Evolutionary conservation across 1,140 invertebrate genomes (phyloP).

Genomic region (Heterodera carotae): DNA sequence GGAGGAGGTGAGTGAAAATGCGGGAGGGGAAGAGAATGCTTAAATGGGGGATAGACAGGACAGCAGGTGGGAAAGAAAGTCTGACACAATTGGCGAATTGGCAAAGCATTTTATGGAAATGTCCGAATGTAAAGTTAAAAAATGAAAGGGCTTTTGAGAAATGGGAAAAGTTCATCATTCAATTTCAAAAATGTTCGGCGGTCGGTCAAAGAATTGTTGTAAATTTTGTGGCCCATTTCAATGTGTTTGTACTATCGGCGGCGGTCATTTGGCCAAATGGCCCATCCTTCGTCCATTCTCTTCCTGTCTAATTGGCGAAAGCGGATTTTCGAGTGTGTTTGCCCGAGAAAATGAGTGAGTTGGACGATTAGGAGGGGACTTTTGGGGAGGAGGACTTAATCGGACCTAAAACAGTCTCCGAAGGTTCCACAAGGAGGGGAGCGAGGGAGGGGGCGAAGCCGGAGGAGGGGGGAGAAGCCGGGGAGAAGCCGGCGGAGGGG

Average conservation of each 20-base stretch:
- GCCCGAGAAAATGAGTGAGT: background rate
- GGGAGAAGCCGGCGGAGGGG: too few species aligned
- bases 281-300: background rate
- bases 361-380: background rate
- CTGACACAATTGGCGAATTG: too few species aligned
- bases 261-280: background rate
- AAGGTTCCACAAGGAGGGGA: background rate
- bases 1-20: too few species aligned
- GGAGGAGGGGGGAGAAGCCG: too few species aligned
- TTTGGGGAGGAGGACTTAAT: background rate
- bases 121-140: too few species aligned
- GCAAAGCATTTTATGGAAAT: too few species aligned
- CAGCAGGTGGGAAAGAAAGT: too few species aligned
- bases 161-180: background rate
- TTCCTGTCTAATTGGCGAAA: constrained; percentile 2
- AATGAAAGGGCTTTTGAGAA: background rate
- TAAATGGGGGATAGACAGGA: too few species aligned
- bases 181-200: background rate
- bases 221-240: background rate
- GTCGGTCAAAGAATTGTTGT: background rate
- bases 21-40: too few species aligned
- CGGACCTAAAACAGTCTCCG: background rate
- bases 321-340: background rate
- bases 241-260: background rate
- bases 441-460: too few species aligned